Conservation (phyloP, 2,888 invertebrate genomes). For the Callimorpha dominula region DNA sequence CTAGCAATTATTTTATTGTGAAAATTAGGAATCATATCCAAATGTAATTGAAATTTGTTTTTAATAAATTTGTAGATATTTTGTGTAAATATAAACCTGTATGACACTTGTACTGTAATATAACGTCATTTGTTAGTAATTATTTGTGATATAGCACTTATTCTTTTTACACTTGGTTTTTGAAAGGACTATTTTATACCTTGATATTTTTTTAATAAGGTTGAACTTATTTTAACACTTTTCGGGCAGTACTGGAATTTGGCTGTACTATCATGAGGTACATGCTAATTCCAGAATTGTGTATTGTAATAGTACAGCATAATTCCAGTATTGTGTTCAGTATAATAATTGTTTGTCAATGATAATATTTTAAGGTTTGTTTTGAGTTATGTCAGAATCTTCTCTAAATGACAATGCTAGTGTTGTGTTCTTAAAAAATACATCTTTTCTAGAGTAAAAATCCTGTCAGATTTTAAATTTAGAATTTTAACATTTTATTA, state of each 20-base stretch:
- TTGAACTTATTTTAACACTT: background rate
- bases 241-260: background rate
- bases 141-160: constrained; percentile 51
- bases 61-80: constrained; percentile 48
- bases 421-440: too few relatives aligned
- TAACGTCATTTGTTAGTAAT: constrained; percentile 42
- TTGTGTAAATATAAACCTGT: constrained; percentile 42
- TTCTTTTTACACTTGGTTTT: constrained; percentile 38
- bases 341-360: too few relatives aligned
- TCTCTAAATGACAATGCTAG: too few relatives aligned
- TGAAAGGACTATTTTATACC: constrained; percentile 19
- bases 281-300: background rate
- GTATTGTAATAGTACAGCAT: background rate
- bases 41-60: constrained; percentile 51
- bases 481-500: too few relatives aligned
- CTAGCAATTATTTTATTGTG: constrained; percentile 23
- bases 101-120: constrained; percentile 38
- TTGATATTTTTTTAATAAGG: background rate
- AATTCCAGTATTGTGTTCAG: background rate
- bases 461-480: too few relatives aligned
- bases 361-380: too few relatives aligned
- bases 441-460: too few relatives aligned
- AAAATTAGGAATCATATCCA: constrained; percentile 46
- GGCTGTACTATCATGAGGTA: background rate
- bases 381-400: too few relatives aligned